Evolutionary conservation across 2,888 invertebrate genomes (phyloP), one percentile per base, ranked within the genome.

Genomic region (Hirtodrosophila trivittata): DNA sequence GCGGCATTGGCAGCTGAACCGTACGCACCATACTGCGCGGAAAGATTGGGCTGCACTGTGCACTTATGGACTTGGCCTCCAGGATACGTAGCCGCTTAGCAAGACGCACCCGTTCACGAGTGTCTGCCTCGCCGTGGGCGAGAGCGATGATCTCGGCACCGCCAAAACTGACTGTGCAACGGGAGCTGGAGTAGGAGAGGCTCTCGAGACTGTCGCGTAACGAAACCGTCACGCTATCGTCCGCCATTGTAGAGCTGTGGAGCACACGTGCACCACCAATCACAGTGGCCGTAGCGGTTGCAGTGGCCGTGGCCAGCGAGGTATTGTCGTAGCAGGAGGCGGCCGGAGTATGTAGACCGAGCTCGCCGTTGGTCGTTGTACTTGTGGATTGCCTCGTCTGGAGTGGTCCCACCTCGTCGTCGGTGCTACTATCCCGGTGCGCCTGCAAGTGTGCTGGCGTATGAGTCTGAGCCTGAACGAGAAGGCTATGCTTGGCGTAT

Each of bases 31-130:
- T 45, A 66, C 89, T 87, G 52, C 88, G 77, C 28, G 87, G 85
- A 49, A 89, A 85, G 33, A 90, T 83, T 39, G 91, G 91, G 75
- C 91, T 91, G 59, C 91, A 91, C 57, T 91, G 91, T 26, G 91
- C 91, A 64, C 91, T 91, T 54, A 91, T 91, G 46, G 91, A 91
- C 68, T 90, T 90, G 14, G 91, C 91, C 69, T 91, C 91, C 47
- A 91, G 73, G 14, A 91, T 82, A 28, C 90, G 89, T 59, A 90
- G 71, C 10, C 89, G 80, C 42, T 88, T 89, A 46, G 89, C 89
- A 10, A 83, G 60, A 13, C 65, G 87, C 57, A 65, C 63, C 3
- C 83, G 72, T 8, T 84, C 83, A 1, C 89, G 77, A 30, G 80
- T 78, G 8, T 88, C 88, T 8, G 77, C 74, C 41, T 89, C 89